phyloP scores from a whole-genome alignment of 2,797 vertebrate species.

The Myotis pilosus region DNA sequence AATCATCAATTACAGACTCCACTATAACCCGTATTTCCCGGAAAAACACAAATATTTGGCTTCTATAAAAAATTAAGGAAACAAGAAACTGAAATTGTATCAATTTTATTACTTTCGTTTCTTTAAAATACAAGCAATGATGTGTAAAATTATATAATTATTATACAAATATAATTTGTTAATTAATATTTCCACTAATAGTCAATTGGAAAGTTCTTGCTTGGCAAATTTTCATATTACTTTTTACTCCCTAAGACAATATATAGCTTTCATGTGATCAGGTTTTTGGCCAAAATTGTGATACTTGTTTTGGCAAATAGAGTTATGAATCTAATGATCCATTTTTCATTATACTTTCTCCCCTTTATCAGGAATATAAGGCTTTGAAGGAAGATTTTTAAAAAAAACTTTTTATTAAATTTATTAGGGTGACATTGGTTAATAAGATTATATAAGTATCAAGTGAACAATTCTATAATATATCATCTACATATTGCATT shows the following conservation, averaged over 20 bases:
- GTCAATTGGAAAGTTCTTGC: conserved; percentile 77
- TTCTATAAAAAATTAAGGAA: conserved; percentile 73
- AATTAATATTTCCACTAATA: conserved; percentile 84
- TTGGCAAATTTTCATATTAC: conserved; percentile 42
- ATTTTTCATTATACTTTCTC: neutral
- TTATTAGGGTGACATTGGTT: neutral
- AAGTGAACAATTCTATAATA: neutral
- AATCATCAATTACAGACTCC: conserved; percentile 27
- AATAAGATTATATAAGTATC: neutral
- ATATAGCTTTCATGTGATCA: conserved; percentile 55
- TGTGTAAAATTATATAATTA: conserved; percentile 83
- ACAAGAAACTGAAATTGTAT: conserved; percentile 66
- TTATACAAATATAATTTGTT: conserved; percentile 82
- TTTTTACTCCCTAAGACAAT: conserved; percentile 68
- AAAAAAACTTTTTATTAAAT: neutral
- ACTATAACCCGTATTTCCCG: conserved; percentile 32
- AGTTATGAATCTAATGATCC: conserved; percentile 21
- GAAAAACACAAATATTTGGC: conserved; percentile 65
- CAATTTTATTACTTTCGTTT: conserved; percentile 79
- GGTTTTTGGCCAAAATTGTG: conserved; percentile 37
- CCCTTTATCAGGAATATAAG: neutral
- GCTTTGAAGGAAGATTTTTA: neutral
- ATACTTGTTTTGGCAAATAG: conserved; percentile 9
- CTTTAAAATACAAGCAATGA: conserved; percentile 78
- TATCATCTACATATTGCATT: neutral